These are phyloP conservation scores for Potamarius usumacintae DNA, from an alignment of 2,113 vertebrate species.

Conservation along the genomic window DNA sequence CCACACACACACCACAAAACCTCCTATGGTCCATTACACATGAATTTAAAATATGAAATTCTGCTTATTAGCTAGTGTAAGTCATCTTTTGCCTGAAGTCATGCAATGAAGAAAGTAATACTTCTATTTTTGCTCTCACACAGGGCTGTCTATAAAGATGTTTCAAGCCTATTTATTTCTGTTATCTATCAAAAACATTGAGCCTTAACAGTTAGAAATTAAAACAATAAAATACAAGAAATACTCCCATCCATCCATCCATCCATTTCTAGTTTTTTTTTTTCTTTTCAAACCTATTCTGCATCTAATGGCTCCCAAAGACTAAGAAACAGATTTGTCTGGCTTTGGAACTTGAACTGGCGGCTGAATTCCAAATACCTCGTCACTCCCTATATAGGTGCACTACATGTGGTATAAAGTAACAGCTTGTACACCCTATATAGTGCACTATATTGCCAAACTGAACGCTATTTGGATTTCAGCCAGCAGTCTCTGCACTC, in stretches of 20 bases:
- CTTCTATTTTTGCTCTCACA: constrained; percentile 18
- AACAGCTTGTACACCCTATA: not conserved
- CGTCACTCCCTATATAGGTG: too few species aligned
- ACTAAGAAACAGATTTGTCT: not conserved
- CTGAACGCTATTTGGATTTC: not conserved
- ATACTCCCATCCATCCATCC: not conserved
- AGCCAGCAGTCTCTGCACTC: constrained; percentile 14
- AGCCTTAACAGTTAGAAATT: not conserved
- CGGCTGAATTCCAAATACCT: not conserved
- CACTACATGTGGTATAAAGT: not conserved
- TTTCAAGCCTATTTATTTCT: not conserved
- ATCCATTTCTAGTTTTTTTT: not conserved
- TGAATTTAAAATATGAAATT: not conserved
- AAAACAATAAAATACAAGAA: not conserved
- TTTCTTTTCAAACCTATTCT: not conserved
- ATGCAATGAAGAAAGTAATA: not conserved
- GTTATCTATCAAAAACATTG: not conserved
- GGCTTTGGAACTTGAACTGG: not conserved
- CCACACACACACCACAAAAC: not conserved
- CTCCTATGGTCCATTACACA: constrained; percentile 22
- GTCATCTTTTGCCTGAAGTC: constrained; percentile 6
- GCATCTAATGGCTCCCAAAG: not conserved
- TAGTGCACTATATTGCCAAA: not conserved
- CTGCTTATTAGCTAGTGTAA: constrained; percentile 3
- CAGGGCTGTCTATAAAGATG: not conserved